Evolutionary conservation across 2,113 vertebrate species (phyloP).

Genomic region (Felis chaus): DNA sequence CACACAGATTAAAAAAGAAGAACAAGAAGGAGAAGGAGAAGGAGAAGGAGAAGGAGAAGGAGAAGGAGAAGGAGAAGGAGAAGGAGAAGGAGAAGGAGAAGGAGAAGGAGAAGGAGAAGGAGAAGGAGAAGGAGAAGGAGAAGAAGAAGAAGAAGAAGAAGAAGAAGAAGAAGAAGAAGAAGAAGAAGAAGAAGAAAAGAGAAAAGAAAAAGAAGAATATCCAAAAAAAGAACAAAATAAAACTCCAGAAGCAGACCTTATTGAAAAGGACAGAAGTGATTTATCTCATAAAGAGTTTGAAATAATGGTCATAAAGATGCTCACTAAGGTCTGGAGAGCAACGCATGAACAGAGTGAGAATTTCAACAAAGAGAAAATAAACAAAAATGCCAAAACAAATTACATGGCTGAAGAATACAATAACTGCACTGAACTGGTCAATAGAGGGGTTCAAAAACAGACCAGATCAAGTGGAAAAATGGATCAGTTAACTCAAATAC

Average conservation of each 20-base stretch:
- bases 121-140: no score
- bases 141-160: no score
- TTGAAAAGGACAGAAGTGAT: background rate
- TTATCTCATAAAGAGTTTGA: background rate
- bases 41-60: no score
- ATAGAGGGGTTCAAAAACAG: background rate
- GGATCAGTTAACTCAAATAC: background rate
- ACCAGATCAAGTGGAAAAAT: background rate
- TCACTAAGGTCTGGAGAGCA: background rate
- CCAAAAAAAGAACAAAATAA: background rate
- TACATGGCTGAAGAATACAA: background rate
- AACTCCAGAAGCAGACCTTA: background rate
- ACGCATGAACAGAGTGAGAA: background rate
- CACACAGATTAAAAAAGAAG: background rate
- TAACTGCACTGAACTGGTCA: background rate
- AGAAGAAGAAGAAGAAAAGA: no score
- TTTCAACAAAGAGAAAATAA: background rate
- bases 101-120: rapidly evolving
- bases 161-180: no score
- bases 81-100: background rate
- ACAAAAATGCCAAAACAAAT: background rate
- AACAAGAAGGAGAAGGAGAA: no score
- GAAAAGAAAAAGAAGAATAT: background rate
- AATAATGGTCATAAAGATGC: background rate
- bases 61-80: background rate